Evolutionary conservation across 2,888 invertebrate species (phyloP), one percentile per base, ranked within the genome.

Genomic region (Sesia bembeciformis): DNA sequence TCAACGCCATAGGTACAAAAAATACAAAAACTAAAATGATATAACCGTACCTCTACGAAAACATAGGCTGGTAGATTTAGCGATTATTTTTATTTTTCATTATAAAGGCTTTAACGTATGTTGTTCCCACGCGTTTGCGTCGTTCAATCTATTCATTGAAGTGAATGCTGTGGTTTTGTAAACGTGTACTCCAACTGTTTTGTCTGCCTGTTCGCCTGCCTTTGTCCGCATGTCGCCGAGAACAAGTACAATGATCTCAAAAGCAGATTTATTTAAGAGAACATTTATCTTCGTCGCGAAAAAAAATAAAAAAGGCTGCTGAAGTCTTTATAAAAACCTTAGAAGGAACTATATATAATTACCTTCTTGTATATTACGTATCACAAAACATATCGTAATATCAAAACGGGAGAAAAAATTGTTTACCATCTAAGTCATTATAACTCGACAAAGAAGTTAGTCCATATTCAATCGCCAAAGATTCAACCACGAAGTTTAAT

Each of bases 71-170:
- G 23, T 23, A 23, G 23, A 23, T 23, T 23, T 23, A 23, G 23
- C 23, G 46, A 8, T 46, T 46, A 23, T 46, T 46, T 46, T 46
- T 8, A 46, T 46, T 3, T 3, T 4, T 6, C n/a, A 23, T n/a
- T 46, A 46, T 46, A 46, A 46, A 46, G 23, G 8, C 6, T 46
- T 46, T 46, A 23, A 5, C 46, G 4, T 8, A 46, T n/a, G 46
- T 38, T 57, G 64, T 85, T 87, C 87, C 84, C 86, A 86, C 87
- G 84, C 75, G 67, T 74, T 74, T 70, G 65, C 67, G 70, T 62
- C 64, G 62, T 67, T 74, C 72, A 71, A 65, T 63, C 70, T 66
- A 76, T 77, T 78, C 73, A 78, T 60, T 63, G 58, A 57, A 60
- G 62, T 74, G 68, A 77, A 76, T 69, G 57, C 63, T 61, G 67